Percentiles rank a stretch among this genome's conserved stretches.
Evolutionary conservation across 2,888 invertebrate genomes (phyloP).

Genomic region (Nebria brevicollis): DNA sequence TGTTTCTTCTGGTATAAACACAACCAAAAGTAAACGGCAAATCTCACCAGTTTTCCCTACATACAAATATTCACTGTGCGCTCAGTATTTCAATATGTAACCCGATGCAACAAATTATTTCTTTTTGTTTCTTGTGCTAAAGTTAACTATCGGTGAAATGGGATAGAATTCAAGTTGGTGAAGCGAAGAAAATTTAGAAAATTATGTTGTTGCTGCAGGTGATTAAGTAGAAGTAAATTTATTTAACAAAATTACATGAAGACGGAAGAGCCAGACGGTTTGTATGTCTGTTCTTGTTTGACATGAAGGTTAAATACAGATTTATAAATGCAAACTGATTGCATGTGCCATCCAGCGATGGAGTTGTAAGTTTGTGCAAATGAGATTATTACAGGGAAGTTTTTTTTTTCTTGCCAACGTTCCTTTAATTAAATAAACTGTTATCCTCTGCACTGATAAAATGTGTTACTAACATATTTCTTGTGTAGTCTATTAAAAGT

Average conservation of each 20-base stretch:
- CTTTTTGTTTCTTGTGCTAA: neutral
- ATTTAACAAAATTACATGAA: conserved; percentile 24
- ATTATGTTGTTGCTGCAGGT: neutral
- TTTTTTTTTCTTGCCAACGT: conserved; percentile 49
- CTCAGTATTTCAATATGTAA: neutral
- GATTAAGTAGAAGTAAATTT: conserved; percentile 23
- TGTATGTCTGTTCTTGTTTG: neutral
- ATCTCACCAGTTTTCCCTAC: conserved; percentile 33
- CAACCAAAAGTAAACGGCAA: conserved; percentile 44
- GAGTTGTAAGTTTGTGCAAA: conserved; percentile 47
- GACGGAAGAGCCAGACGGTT: neutral
- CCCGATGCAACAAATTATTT: neutral
- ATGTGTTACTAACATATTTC: conserved; percentile 11
- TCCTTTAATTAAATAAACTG: conserved; percentile 33
- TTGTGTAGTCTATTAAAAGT: neutral
- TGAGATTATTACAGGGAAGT: conserved; percentile 51
- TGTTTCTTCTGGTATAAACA: conserved; percentile 36
- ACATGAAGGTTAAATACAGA: neutral
- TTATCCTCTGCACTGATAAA: neutral
- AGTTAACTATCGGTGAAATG: neutral
- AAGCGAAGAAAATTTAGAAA: neutral
- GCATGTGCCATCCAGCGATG: conserved; percentile 23
- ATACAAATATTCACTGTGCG: conserved; percentile 24
- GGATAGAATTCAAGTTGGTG: neutral
- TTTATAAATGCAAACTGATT: conserved; percentile 40